phyloP scores from a whole-genome alignment of 1,140 invertebrate species.

The Drosophila miranda region DNA sequence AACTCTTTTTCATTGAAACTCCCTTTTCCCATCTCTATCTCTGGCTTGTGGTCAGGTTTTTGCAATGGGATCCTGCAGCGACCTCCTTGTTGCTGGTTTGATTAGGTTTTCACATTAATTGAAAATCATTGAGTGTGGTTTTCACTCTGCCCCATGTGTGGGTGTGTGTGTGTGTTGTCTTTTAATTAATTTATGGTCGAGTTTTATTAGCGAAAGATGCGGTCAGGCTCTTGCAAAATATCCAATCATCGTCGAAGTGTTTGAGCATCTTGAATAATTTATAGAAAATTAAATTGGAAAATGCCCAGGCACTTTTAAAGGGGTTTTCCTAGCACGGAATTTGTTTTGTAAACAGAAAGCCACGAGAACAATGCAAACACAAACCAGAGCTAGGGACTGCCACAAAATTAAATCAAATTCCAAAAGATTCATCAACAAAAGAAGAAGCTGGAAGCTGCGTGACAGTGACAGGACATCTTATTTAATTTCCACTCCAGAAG shows the following conservation, averaged over 20 bases:
- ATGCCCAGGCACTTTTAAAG: too few relatives aligned
- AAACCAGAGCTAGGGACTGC: slow-evolving; percentile 38
- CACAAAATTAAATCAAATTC: slow-evolving; percentile 58
- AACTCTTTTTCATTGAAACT: slow-evolving; percentile 6
- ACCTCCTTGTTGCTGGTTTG: slow-evolving; percentile 24
- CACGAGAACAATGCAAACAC: slow-evolving; percentile 45
- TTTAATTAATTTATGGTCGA: slow-evolving; percentile 57
- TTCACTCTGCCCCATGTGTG: slow-evolving; percentile 3
- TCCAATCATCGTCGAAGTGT: slow-evolving; percentile 10
- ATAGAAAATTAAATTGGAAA: not conserved
- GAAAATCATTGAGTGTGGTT: slow-evolving; percentile 60
- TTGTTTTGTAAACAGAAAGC: slow-evolving; percentile 28
- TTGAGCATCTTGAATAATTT: not conserved
- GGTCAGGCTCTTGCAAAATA: slow-evolving; percentile 7
- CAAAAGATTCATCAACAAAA: slow-evolving; percentile 60
- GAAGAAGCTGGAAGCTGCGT: slow-evolving; percentile 27
- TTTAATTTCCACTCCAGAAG: slow-evolving; percentile 66
- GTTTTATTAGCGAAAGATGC: slow-evolving; percentile 37
- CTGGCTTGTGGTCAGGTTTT: slow-evolving; percentile 45
- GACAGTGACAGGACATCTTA: slow-evolving; percentile 77
- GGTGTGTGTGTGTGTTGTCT: slow-evolving; percentile 31
- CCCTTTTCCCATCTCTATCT: slow-evolving; percentile 23
- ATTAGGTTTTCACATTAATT: slow-evolving; percentile 65
- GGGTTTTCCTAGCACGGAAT: not conserved
- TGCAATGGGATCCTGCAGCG: not conserved